A percentile compares a stretch with the other conserved stretches of the same genome.
Conservation (phyloP, 2,888 invertebrate species). For the Rosalia funebris region DNA sequence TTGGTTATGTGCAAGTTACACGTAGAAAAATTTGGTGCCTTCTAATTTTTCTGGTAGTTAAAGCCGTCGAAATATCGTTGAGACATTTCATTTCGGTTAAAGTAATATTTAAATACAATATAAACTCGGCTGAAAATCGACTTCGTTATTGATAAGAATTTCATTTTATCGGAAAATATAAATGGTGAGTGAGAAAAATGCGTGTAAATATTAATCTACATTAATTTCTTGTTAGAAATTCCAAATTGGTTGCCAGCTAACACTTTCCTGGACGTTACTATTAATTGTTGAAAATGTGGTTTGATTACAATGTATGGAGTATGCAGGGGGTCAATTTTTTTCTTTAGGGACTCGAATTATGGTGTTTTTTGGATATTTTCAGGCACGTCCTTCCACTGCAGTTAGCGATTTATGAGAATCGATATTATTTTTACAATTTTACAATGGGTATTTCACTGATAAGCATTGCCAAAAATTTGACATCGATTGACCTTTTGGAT, state of each 20-base stretch:
- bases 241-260: not conserved
- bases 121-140: constrained; percentile 20
- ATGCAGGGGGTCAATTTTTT: constrained; percentile 28
- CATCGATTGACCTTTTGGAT: constrained; percentile 8
- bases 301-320: not conserved
- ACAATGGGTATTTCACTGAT: not conserved
- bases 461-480: not conserved
- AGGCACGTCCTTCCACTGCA: too few species aligned
- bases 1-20: constrained; percentile 50
- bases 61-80: constrained; percentile 21
- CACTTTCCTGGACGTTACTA: not conserved
- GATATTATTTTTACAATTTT: too few species aligned
- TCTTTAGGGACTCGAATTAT: not conserved
- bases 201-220: constrained; percentile 3
- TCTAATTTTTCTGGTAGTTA: constrained; percentile 20
- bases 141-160: constrained; percentile 28
- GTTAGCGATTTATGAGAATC: too few species aligned
- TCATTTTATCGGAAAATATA: constrained; percentile 25
- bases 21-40: constrained; percentile 45
- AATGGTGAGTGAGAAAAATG: constrained; percentile 30
- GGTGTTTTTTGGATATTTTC: not conserved
- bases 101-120: constrained; percentile 7
- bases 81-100: not conserved
- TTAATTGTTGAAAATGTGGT: constrained; percentile 12
- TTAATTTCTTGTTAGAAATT: not conserved